Base-by-base conservation (phyloP, 2,888 invertebrate species). In the Polia nebulosa region DNA sequence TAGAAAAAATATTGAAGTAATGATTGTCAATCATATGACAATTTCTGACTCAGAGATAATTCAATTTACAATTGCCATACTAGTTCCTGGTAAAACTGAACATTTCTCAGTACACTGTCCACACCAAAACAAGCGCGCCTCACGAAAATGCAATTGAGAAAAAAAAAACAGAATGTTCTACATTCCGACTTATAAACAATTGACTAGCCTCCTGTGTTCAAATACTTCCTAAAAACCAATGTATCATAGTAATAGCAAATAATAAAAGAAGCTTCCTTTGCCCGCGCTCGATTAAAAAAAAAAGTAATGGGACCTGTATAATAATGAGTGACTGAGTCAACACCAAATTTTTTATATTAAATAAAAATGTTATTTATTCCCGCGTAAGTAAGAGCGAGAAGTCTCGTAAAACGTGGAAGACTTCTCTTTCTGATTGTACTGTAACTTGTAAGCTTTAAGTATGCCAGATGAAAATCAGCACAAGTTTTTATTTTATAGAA, bases 251-350 rank as follows among this genome's bases (percentile, higher is more conserved):
- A 61, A 61, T 77, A 77, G 61, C n/a, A n/a, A n/a, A n/a, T n/a
- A n/a, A n/a, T n/a, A 68, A 49, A 71, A 75, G 78, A 82, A 82
- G 80, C 82, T 83, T 82, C 80, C 70, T 81, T 83, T 75, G 84
- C 86, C 78, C 85, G 85, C 87, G 83, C 85, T 86, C 87, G 80
- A 86, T 79, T 80, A 66, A 59, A 55, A 70, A 72, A 78, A 59
- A 45, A 68, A 76, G 87, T 88, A 88, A 92, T 90, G 93, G 92
- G 93, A 93, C 93, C 92, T 92, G 91, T 92, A 89, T 88, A 85
- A 77, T 84, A 89, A 88, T 89, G 89, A 90, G 88, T 90, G 93
- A 93, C 92, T 93, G 93, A 93, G 88, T 87, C 87, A 91, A 94
- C 93, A 93, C 94, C 93, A 93, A 94, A 92, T 91, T 91, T 76